These are phyloP conservation scores for Machimus atricapillus DNA, from an alignment of 2,888 invertebrate species.

Conservation along the genomic window DNA sequence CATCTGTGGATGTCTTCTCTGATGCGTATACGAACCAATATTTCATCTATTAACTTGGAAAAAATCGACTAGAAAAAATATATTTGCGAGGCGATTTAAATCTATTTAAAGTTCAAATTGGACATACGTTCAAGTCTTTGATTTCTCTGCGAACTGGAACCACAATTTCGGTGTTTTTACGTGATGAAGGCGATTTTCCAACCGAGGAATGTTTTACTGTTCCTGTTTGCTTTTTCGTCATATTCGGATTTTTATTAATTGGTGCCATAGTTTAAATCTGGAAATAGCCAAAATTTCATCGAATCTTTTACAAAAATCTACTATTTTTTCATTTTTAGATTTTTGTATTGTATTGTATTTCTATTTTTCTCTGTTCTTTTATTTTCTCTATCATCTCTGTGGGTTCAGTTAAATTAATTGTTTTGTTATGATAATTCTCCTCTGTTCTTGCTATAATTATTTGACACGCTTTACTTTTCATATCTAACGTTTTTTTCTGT, in stretches of 20 bases:
- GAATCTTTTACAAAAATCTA: too few relatives aligned
- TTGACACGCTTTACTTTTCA: too few relatives aligned
- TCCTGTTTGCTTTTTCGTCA: conserved; percentile 64
- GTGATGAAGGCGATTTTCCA: conserved; percentile 46
- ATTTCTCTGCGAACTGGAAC: conserved; percentile 69
- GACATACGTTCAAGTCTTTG: conserved; percentile 63
- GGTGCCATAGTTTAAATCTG: conserved; percentile 17
- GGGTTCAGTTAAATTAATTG: too few relatives aligned
- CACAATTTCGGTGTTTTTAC: conserved; percentile 64
- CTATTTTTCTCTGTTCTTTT: too few relatives aligned
- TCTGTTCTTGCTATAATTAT: too few relatives aligned
- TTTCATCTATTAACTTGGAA: not conserved
- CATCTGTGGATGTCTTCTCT: too few relatives aligned
- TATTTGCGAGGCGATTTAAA: not conserved
- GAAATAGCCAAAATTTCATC: not conserved
- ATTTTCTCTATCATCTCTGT: too few relatives aligned
- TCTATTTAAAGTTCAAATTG: not conserved
- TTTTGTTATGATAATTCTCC: too few relatives aligned
- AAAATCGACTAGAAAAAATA: not conserved
- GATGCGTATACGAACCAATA: too few relatives aligned
- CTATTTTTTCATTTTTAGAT: too few relatives aligned
- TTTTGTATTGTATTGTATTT: too few relatives aligned
- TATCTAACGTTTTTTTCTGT: too few relatives aligned
- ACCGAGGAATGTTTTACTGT: conserved; percentile 55
- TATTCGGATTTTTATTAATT: conserved; percentile 36